Percentiles rank a stretch among this genome's conserved stretches.
Evolutionary conservation across 2,797 vertebrate species (phyloP).

Genomic region (Cephalopachus bancanus): DNA sequence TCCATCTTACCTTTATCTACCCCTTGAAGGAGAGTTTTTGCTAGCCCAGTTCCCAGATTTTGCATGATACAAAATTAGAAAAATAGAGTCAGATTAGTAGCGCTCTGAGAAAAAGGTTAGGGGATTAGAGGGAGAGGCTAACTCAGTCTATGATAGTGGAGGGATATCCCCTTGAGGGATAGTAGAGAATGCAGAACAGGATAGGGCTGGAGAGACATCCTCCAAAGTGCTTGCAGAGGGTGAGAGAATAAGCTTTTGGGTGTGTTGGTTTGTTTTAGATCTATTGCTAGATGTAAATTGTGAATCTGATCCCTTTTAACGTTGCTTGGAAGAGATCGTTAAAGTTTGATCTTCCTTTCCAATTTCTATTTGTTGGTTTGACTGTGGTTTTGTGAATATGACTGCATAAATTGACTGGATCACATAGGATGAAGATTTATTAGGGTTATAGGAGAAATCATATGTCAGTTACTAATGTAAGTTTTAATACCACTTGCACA

Average conservation of each 20-base stretch:
- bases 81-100: background rate
- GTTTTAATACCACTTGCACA: background rate
- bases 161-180: background rate
- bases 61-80: background rate
- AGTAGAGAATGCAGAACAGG: background rate
- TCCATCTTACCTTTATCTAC: background rate
- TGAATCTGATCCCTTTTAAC: background rate
- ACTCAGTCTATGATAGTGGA: background rate
- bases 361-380: conserved; percentile 1
- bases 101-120: background rate
- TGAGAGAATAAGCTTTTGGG: background rate
- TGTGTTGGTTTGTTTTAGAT: background rate
- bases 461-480: background rate
- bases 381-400: background rate
- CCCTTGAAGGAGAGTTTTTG: background rate
- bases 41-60: background rate
- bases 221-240: background rate
- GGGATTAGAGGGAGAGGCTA: background rate
- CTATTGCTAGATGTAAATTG: background rate
- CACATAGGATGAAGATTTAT: background rate
- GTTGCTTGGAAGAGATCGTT: conserved; percentile 36
- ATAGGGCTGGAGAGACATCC: background rate
- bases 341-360: conserved; percentile 17
- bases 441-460: conserved; percentile 8
- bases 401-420: background rate